These are phyloP conservation scores for Xanthorhoe designata DNA, from an alignment of 2,888 invertebrate genomes.

Conservation along the genomic window DNA sequence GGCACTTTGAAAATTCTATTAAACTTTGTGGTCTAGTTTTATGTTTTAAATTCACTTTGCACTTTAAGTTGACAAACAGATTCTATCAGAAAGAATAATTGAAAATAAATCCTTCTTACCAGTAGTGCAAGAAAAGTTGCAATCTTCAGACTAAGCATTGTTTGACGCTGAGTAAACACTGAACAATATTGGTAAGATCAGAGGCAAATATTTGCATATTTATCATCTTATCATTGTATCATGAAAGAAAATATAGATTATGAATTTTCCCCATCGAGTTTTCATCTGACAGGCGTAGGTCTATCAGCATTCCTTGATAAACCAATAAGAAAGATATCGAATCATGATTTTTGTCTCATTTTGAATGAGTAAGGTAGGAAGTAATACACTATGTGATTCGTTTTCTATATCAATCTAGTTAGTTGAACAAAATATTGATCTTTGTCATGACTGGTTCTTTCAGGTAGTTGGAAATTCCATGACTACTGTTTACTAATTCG, in stretches of 20 bases:
- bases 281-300: neutral
- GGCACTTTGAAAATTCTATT: neutral
- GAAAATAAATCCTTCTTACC: slow-evolving; percentile 34
- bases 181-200: slow-evolving; percentile 24
- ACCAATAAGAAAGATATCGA: neutral
- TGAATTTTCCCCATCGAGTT: neutral
- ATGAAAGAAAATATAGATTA: slow-evolving; percentile 24
- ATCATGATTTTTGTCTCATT: neutral
- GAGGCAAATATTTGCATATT: slow-evolving; percentile 22
- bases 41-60: neutral
- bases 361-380: neutral
- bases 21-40: neutral
- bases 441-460: too few species aligned
- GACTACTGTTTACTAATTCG: too few species aligned
- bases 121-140: slow-evolving; percentile 30
- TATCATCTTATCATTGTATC: slow-evolving; percentile 37
- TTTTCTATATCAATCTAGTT: neutral
- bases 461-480: neutral
- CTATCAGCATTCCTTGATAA: neutral
- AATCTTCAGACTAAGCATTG: slow-evolving; percentile 30
- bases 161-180: slow-evolving; percentile 26
- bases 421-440: too few species aligned
- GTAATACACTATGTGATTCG: too few species aligned
- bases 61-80: neutral
- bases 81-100: slow-evolving; percentile 3